Evolutionary conservation across 2,888 invertebrate species (phyloP).

Genomic region (Platypus cylindrus): DNA sequence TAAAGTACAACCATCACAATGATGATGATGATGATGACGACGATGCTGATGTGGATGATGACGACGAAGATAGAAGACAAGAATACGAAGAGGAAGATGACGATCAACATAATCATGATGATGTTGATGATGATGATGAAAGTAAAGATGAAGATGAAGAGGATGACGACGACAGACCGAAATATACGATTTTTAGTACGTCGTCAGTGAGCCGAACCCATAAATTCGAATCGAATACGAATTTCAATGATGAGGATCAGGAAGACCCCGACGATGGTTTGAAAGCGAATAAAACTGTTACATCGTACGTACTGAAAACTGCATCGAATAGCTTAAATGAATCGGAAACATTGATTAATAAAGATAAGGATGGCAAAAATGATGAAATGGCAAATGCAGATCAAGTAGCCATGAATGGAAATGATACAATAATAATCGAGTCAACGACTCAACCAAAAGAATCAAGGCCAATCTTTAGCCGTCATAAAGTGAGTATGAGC

Average conservation of each 20-base stretch:
- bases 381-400: background rate
- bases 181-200: conserved; percentile 12
- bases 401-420: background rate
- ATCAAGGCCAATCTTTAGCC: conserved; percentile 3
- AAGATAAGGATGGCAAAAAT: conserved; percentile 1
- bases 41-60: conserved; percentile 12
- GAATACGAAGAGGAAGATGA: conserved; percentile 5
- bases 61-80: conserved; percentile 3
- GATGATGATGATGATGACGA: conserved; percentile 11
- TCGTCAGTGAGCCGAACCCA: conserved; percentile 12
- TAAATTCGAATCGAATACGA: conserved; percentile 13
- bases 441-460: conserved; percentile 1
- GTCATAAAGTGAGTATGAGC: conserved; percentile 4
- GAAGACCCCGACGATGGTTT: conserved; percentile 7
- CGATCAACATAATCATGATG: conserved; percentile 1
- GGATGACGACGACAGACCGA: conserved; percentile 12
- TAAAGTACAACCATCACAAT: background rate
- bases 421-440: background rate
- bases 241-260: conserved; percentile 16
- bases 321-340: conserved; percentile 10
- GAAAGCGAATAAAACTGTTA: conserved; percentile 12
- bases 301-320: conserved; percentile 5
- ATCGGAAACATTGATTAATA: conserved; percentile 8
- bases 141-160: conserved; percentile 11
- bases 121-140: conserved; percentile 4